A percentile compares a stretch with the other conserved stretches of the same genome.
Evolutionary conservation across 2,113 vertebrate genomes (phyloP).

Genomic region (Urocitellus parryii): DNA sequence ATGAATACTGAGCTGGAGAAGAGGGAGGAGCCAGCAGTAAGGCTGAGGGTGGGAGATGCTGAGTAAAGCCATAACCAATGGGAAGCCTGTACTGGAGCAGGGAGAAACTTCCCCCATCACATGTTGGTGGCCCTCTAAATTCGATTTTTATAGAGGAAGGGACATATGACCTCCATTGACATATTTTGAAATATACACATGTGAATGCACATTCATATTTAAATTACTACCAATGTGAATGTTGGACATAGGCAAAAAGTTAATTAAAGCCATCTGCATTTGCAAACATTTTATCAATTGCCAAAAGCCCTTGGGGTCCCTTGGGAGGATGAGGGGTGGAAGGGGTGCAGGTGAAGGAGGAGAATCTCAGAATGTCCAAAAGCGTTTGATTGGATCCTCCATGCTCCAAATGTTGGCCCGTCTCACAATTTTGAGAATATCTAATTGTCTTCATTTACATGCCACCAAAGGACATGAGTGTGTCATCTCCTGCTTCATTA

Average conservation of each 20-base stretch:
- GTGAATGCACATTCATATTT: background rate
- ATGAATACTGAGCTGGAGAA: background rate
- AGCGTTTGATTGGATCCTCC: background rate
- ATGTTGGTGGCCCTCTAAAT: background rate
- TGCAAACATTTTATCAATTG: slow-evolving; percentile 30
- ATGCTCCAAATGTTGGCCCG: background rate
- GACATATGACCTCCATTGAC: background rate
- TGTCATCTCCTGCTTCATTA: background rate
- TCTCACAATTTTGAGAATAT: background rate
- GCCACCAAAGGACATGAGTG: background rate
- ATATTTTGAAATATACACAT: background rate
- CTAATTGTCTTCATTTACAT: background rate
- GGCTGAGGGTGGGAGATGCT: background rate
- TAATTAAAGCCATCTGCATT: background rate
- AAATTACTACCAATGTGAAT: background rate
- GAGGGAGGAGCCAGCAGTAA: background rate
- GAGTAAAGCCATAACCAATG: background rate
- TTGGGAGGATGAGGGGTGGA: rapidly evolving
- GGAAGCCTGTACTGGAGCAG: background rate
- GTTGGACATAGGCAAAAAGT: background rate
- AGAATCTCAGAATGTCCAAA: background rate
- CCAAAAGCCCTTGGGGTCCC: background rate
- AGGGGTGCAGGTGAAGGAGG: no score
- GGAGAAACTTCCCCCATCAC: background rate
- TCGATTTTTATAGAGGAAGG: background rate